Conservation (phyloP, 2,113 vertebrate species). For the Mellivora capensis region DNA sequence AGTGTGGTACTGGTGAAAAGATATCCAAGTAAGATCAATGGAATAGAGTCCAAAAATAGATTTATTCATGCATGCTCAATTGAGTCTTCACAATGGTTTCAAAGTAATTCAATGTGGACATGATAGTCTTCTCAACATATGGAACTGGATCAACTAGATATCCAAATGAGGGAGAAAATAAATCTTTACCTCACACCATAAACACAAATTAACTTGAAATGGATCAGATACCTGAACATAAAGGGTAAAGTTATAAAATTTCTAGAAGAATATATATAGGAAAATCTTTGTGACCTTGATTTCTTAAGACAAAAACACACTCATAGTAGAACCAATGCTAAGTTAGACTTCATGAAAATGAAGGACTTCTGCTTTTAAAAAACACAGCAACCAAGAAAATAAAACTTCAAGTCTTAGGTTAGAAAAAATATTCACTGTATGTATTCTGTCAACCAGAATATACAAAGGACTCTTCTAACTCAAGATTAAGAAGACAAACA, state of each 20-base stretch:
- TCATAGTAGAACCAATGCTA: background rate
- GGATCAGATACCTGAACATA: background rate
- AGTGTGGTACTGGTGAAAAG: background rate
- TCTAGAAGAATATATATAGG: background rate
- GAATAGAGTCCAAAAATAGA: background rate
- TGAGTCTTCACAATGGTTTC: background rate
- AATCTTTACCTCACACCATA: background rate
- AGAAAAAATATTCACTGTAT: background rate
- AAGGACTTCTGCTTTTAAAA: background rate
- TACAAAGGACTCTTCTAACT: conserved; percentile 21
- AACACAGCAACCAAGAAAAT: background rate
- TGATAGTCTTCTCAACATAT: background rate
- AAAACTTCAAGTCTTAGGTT: background rate
- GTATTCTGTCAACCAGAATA: background rate
- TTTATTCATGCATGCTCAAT: background rate
- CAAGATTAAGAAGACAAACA: background rate
- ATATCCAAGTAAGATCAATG: background rate
- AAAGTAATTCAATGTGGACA: background rate
- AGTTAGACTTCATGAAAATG: background rate
- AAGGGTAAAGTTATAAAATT: background rate
- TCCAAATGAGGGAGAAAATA: background rate
- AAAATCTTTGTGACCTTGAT: background rate
- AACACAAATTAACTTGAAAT: background rate
- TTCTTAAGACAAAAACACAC: background rate
- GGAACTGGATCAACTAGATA: background rate